These are phyloP conservation scores for Caenorhabditis imperialis DNA, from an alignment of 2,888 invertebrate species.

Conservation along the genomic window DNA sequence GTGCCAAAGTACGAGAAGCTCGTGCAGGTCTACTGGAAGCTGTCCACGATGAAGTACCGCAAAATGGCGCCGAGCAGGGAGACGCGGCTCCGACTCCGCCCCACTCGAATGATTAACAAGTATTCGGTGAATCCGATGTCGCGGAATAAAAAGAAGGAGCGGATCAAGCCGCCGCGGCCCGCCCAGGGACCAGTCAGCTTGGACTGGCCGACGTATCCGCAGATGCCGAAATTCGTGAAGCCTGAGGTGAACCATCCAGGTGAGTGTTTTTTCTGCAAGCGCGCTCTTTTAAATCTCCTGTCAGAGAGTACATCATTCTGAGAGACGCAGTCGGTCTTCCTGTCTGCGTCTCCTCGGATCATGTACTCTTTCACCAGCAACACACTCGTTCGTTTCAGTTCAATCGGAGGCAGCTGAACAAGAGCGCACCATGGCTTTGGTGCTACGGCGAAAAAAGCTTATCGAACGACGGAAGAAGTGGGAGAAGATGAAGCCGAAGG, in stretches of 20 bases:
- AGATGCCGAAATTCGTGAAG: not conserved
- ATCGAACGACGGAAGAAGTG: not conserved
- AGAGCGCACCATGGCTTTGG: too few species aligned
- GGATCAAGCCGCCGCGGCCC: not conserved
- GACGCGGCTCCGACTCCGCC: conserved; percentile 14
- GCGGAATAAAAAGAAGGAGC: conserved; percentile 9
- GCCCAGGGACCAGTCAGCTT: too few species aligned
- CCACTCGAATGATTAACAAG: conserved; percentile 23
- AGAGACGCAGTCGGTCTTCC: too few species aligned
- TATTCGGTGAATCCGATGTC: conserved; percentile 27
- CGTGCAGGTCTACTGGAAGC: conserved; percentile 13
- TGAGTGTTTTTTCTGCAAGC: too few species aligned
- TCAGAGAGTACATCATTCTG: too few species aligned
- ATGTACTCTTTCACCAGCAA: too few species aligned
- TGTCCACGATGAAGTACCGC: conserved; percentile 20
- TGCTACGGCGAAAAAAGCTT: not conserved
- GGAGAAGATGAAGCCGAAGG: not conserved
- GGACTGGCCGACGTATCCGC: conserved; percentile 9
- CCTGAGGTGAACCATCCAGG: not conserved
- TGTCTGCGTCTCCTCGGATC: too few species aligned
- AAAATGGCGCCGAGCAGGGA: conserved; percentile 21
- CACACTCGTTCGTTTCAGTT: too few species aligned
- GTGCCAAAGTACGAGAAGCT: conserved; percentile 4
- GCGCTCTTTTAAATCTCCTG: too few species aligned
- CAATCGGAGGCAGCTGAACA: too few species aligned